A percentile compares a stretch with the other conserved stretches of the same genome.
phyloP scores from a whole-genome alignment of 1,140 invertebrate species.

The Bombus cullumanus region DNA sequence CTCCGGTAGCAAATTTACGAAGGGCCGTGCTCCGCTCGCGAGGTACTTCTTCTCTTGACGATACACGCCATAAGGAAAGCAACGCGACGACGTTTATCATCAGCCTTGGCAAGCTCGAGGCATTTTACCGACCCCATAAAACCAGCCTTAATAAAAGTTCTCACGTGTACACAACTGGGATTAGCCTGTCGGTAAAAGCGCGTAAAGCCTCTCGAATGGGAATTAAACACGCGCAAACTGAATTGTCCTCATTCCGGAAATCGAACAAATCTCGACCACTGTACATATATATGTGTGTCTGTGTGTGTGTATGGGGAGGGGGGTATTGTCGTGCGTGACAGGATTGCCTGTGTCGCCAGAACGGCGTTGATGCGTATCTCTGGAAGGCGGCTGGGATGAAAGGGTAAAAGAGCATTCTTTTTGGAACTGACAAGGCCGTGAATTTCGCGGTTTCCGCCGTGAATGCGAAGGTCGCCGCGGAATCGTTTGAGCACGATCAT shows the following conservation, averaged over 20 bases:
- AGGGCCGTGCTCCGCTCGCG: neutral
- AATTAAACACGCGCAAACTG: neutral
- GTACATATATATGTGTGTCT: no score
- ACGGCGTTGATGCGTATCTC: slow-evolving; percentile 32
- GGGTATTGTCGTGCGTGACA: neutral
- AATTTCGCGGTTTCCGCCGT: slow-evolving; percentile 2
- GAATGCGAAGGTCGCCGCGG: slow-evolving; percentile 31
- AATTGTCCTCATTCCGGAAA: slow-evolving; percentile 19
- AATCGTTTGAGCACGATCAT: neutral
- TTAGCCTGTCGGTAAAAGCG: slow-evolving; percentile 9
- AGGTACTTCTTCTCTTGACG: neutral
- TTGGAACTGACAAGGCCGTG: slow-evolving; percentile 33
- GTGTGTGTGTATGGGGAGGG: fast-evolving
- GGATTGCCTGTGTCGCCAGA: neutral
- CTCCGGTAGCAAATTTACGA: slow-evolving; percentile 9
- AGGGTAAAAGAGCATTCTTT: slow-evolving; percentile 4
- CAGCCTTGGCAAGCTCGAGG: slow-evolving; percentile 1
- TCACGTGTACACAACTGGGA: neutral
- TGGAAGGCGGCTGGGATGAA: slow-evolving; percentile 14
- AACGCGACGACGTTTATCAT: neutral
- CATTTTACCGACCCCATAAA: slow-evolving; percentile 18
- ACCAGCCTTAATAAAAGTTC: slow-evolving; percentile 9
- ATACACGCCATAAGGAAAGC: neutral
- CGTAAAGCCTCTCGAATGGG: slow-evolving; percentile 3
- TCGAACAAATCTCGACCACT: neutral